Conservation (phyloP, 2,888 invertebrate genomes). For the Pardosa pseudoannulata region DNA sequence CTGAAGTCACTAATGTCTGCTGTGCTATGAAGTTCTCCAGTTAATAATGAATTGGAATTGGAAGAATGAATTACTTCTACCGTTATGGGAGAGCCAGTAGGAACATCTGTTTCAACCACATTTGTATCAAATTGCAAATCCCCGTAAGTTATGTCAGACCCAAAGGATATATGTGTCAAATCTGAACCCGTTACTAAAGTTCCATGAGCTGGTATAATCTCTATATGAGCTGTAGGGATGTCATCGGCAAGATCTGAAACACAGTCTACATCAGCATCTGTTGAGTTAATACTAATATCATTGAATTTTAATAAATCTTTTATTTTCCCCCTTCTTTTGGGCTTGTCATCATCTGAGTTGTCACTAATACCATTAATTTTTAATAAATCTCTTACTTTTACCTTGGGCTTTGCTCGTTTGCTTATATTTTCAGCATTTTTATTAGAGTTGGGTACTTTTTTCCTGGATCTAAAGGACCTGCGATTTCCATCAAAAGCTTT, state of each 20-base stretch:
- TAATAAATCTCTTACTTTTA: no score
- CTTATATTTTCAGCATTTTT: neutral
- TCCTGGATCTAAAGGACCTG: conserved; percentile 14
- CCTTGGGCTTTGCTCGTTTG: no score
- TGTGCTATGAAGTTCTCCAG: conserved; percentile 30
- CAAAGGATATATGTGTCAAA: conserved; percentile 49
- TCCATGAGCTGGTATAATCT: conserved; percentile 71
- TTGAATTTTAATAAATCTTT: conserved; percentile 14
- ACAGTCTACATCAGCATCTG: conserved; percentile 40
- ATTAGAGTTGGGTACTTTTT: conserved; percentile 3
- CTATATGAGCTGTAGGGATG: conserved; percentile 73
- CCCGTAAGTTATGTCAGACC: conserved; percentile 38
- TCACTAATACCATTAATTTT: no score
- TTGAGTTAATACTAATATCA: conserved; percentile 6
- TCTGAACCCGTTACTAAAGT: conserved; percentile 35
- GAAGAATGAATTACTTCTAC: conserved; percentile 43
- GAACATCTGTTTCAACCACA: conserved; percentile 36
- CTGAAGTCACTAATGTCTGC: conserved; percentile 40
- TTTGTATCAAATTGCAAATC: conserved; percentile 47
- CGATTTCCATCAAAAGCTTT: neutral
- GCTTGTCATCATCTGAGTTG: no score
- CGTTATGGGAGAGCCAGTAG: conserved; percentile 25
- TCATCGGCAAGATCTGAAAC: conserved; percentile 61
- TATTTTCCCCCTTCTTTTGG: no score
- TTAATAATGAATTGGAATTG: conserved; percentile 35